phyloP scores from a whole-genome alignment of 2,888 invertebrate species.

The Deladenus siricidicola region DNA sequence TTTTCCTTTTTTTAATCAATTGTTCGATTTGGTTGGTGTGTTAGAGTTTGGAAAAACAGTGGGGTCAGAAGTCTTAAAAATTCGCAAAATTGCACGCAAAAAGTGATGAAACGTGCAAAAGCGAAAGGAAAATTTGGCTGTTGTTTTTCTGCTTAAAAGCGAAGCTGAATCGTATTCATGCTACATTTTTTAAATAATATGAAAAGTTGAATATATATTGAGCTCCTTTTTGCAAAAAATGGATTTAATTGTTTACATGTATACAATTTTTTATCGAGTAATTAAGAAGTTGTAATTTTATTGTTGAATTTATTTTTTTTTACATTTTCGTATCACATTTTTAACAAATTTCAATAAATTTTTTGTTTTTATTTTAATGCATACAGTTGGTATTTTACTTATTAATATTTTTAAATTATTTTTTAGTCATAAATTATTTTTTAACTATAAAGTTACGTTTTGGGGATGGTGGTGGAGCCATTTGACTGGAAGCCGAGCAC shows the following conservation, averaged over 20 bases:
- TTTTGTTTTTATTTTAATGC: too few relatives aligned
- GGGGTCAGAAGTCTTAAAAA: not conserved
- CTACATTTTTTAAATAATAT: too few relatives aligned
- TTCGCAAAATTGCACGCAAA: not conserved
- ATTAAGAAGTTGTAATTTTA: too few relatives aligned
- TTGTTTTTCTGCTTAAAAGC: too few relatives aligned
- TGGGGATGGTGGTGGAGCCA: slow-evolving; percentile 6
- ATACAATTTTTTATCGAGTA: slow-evolving; percentile 7
- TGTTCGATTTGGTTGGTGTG: too few relatives aligned
- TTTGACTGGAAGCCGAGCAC: slow-evolving; percentile 12
- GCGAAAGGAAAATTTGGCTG: not conserved
- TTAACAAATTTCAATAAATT: slow-evolving; percentile 1
- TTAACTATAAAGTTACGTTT: too few relatives aligned
- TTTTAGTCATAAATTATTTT: too few relatives aligned
- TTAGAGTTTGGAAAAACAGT: not conserved
- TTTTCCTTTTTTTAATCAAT: too few relatives aligned
- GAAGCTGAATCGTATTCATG: too few relatives aligned
- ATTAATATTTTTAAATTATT: too few relatives aligned
- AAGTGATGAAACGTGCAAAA: not conserved
- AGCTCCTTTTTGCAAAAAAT: not conserved
- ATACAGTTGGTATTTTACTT: too few relatives aligned
- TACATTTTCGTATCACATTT: not conserved
- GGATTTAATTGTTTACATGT: not conserved
- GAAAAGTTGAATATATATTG: too few relatives aligned
- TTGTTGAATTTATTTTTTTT: not conserved